A percentile compares a stretch with the other conserved stretches of the same genome.
These are phyloP conservation scores for Andrena fulva DNA, from an alignment of 2,888 invertebrate genomes.

Conservation along the genomic window DNA sequence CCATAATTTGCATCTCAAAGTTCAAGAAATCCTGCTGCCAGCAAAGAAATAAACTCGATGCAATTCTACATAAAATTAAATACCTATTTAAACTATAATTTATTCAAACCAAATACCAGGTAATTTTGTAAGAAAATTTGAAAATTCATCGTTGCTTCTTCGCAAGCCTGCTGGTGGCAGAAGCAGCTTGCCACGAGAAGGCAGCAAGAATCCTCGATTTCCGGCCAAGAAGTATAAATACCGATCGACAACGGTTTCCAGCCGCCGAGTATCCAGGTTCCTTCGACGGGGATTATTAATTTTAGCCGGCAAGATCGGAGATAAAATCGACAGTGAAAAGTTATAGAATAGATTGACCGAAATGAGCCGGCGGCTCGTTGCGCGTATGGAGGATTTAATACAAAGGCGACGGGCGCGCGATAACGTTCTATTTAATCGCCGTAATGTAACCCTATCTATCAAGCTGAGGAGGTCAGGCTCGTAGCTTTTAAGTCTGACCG, in stretches of 20 bases:
- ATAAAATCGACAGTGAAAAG: slow-evolving; percentile 37
- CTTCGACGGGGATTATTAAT: slow-evolving; percentile 9
- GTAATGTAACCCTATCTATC: slow-evolving; percentile 43
- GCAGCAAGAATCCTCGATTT: neutral
- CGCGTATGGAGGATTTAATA: slow-evolving; percentile 13
- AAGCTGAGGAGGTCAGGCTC: neutral
- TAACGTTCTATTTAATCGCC: slow-evolving; percentile 47
- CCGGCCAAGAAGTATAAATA: neutral
- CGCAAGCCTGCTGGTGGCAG: neutral
- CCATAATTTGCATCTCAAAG: no score
- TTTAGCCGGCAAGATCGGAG: slow-evolving; percentile 4
- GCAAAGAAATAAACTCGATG: no score
- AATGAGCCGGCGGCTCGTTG: neutral
- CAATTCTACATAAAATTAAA: no score
- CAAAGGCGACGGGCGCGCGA: slow-evolving; percentile 23
- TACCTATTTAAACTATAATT: no score
- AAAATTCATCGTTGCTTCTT: neutral
- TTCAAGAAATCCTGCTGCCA: no score
- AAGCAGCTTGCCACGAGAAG: neutral
- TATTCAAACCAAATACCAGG: no score
- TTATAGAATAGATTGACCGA: slow-evolving; percentile 20
- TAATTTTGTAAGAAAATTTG: no score
- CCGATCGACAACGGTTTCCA: neutral
- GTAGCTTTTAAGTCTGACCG: slow-evolving; percentile 21
- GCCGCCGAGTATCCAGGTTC: neutral